Percentiles rank a stretch among this genome's conserved stretches.
Evolutionary conservation across 2,797 vertebrate species (phyloP).

Genomic region (Paramormyrops hopkinsi): DNA sequence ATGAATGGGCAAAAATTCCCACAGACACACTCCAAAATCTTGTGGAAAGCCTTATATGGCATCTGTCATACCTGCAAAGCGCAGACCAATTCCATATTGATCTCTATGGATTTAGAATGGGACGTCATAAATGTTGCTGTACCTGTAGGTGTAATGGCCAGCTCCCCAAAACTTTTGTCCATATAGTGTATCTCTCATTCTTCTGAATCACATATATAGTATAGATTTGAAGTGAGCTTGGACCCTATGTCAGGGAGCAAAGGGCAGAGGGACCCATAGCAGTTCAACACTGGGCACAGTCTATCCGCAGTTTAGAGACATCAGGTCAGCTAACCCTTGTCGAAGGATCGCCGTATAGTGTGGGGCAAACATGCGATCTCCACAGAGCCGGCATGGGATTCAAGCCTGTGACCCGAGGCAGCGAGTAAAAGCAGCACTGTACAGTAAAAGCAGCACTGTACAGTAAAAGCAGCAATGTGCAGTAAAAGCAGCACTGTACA

Average conservation of each 20-base stretch:
- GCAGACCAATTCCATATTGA: background rate
- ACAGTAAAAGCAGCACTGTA: too few species aligned
- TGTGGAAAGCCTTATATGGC: background rate
- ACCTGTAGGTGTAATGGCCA: background rate
- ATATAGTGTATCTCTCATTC: background rate
- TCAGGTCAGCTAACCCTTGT: background rate
- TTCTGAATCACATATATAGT: background rate
- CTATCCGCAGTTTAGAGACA: background rate
- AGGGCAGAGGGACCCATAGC: background rate
- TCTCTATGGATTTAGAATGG: background rate
- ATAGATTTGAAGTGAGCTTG: background rate
- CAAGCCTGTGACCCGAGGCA: background rate
- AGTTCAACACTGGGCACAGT: background rate
- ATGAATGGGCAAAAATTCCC: background rate
- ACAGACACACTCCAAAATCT: background rate
- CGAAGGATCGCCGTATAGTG: background rate
- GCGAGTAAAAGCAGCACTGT: background rate
- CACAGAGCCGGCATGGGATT: background rate
- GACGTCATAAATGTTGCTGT: background rate
- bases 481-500: background rate
- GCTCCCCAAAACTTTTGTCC: background rate
- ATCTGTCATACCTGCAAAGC: background rate
- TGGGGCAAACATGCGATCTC: background rate
- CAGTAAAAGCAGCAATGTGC: background rate
- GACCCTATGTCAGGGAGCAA: background rate